These are phyloP conservation scores for Hycleus phaleratus DNA, from an alignment of 1,140 invertebrate genomes.

Conservation along the genomic window DNA sequence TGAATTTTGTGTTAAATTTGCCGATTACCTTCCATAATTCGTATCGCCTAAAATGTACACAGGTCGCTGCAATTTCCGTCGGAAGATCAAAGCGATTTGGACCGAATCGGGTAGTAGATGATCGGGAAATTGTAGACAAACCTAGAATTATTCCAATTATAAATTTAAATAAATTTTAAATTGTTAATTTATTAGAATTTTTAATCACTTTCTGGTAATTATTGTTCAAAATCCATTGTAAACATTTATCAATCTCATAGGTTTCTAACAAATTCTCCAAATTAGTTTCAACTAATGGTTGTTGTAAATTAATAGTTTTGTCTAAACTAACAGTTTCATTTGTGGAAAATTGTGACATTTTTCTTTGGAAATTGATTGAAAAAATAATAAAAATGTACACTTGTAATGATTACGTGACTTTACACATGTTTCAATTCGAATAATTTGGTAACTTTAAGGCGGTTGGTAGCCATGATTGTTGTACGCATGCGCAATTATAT, in stretches of 20 bases:
- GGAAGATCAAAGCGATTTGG: conserved; percentile 58
- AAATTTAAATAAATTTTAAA: conserved; percentile 18
- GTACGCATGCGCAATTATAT: no score
- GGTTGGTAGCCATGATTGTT: no score
- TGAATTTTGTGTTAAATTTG: conserved; percentile 1
- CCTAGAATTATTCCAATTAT: conserved; percentile 45
- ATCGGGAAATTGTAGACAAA: conserved; percentile 90
- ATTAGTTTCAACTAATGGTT: conserved; percentile 13
- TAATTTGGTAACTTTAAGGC: no score
- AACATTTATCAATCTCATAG: conserved; percentile 43
- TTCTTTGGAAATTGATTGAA: neutral
- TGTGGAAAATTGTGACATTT: conserved; percentile 34
- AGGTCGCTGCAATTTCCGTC: conserved; percentile 48
- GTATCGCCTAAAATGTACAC: conserved; percentile 88
- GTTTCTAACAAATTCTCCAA: conserved; percentile 24
- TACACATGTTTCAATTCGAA: neutral
- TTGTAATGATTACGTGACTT: conserved; percentile 6
- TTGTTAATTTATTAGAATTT: conserved; percentile 15
- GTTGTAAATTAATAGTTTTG: conserved; percentile 17
- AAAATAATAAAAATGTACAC: neutral
- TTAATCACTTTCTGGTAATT: conserved; percentile 54
- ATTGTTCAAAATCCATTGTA: conserved; percentile 60
- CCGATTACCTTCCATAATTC: conserved; percentile 76
- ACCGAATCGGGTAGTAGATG: conserved; percentile 62
- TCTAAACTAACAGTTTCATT: conserved; percentile 35